Evolutionary conservation across 1,140 invertebrate genomes (phyloP), one percentile per base, ranked within the genome.

Genomic region (Calephelis virginiensis): DNA sequence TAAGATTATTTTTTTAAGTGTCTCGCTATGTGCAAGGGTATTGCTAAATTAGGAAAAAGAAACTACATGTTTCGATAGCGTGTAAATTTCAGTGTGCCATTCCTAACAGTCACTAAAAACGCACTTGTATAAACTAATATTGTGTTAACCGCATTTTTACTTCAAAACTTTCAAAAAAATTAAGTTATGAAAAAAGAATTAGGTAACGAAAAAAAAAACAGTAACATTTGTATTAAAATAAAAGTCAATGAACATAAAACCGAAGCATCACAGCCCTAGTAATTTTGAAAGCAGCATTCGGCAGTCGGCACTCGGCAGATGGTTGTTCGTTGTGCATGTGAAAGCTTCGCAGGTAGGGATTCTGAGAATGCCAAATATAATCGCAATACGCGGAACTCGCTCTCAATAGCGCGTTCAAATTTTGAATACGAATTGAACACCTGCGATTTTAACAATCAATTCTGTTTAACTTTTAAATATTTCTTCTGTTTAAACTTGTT

Each of bases 281-380:
- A 37, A 63, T 53, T 28, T 53, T 17, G 50, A 43, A 40, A 53
- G 56, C 68, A 72, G 69, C 68, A 69, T 74, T 78, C 14, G 50
- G 9, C 50, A 53, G 9, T 53, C 17, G 17, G 50, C 78, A 76
- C 80, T 69, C 74, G 80, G 86, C 86, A 87, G 85, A 88, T 89
- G 86, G 74, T 63, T 75, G 49, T 50, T 14, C 78, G 81, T 75
- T 76, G 77, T 74, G 64, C 61, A 67, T 82, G 88, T 86, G 88
- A 89, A 88, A 89, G 88, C 85, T 73, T 76, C 80, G 81, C 85
- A 90, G 88, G 88, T 90, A 90, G 77, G 79, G 78, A 75, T 89
- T 89, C 88, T 74, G 72, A 86, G 88, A 90, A 90, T 78, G 80
- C 84, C 88, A 82, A 90, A 90, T 89, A 90, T 90, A 90, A 90